Percentiles rank a stretch among this genome's conserved stretches.
Evolutionary conservation across 2,888 invertebrate species (phyloP).

Genomic region (Steinernema carpocapsae): DNA sequence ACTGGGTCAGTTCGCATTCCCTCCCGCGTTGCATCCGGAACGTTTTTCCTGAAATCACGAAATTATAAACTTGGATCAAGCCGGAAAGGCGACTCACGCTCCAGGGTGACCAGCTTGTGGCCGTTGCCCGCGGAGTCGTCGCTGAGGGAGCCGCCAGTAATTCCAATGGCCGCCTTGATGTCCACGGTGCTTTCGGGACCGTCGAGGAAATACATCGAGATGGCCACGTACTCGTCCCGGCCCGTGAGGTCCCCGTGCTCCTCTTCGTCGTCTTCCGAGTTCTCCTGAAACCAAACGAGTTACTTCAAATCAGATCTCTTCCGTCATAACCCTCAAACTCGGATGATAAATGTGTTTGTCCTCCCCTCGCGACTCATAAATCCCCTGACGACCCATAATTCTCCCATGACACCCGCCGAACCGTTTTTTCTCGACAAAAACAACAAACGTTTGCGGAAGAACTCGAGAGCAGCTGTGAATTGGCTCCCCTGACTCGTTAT

Average conservation of each 20-base stretch:
- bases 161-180: constrained; percentile 41
- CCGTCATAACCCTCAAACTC: no score
- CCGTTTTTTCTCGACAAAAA: no score
- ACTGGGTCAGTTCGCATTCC: constrained; percentile 59
- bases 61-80: neutral
- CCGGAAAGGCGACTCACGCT: neutral
- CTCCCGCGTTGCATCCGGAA: constrained; percentile 49
- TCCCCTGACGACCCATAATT: no score
- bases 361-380: no score
- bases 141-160: constrained; percentile 28
- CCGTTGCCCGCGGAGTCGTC: constrained; percentile 31
- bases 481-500: neutral
- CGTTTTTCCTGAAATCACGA: constrained; percentile 38
- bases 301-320: no score
- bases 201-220: constrained; percentile 66
- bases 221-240: constrained; percentile 59
- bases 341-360: no score
- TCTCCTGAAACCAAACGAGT: neutral
- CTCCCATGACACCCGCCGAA: no score
- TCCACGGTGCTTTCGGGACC: constrained; percentile 60
- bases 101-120: constrained; percentile 34
- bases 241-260: constrained; percentile 39
- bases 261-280: constrained; percentile 39
- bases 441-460: neutral
- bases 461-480: neutral